Evolutionary conservation across 2,113 vertebrate genomes (phyloP), one percentile per base, ranked within the genome.

Genomic region (Potamarius usumacintae): DNA sequence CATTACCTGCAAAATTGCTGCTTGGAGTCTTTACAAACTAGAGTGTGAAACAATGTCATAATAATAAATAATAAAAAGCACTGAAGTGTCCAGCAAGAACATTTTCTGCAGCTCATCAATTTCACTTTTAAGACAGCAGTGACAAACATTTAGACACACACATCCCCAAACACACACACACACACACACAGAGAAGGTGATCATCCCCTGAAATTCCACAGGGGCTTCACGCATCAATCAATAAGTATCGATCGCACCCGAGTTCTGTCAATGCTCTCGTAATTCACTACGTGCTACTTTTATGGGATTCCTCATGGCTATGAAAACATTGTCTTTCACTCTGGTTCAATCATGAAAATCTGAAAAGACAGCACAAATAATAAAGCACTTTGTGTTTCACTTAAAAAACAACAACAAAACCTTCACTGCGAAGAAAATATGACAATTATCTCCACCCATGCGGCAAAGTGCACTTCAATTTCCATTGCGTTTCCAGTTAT

Each of bases 211-310:
- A 93, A 92, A 92, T 87, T 5, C 84, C 69, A 48, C 27, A 57
- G 57, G 86, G 84, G 88, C 85, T 88, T 89, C 83, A 0, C 53
- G 67, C 34, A 87, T 94, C 90, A 89, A 91, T 94, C 92, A 90
- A 69, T 85, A 48, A 52, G 89, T 86, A 94, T 94, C 83, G 90
- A 94, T 93, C 42, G n/a, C 5, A n/a, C 88, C 65, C 58, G 60
- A 91, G 92, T 17, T 93, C 91, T 92, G 92, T 94, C 94, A 93
- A 18, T 80, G 90, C 88, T 89, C 86, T 76, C 18, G 15, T 69
- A 80, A 76, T 90, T 88, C 88, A 91, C 89, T 91, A 63, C 20
- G 58, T 27, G 85, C 80, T 88, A 90, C 71, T 91, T 58, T 88
- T 85, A 90, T 88, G 67, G 18, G 72, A 52, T 83, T 91, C 85